Percentiles rank a stretch among this genome's conserved stretches.
Evolutionary conservation across 2,113 vertebrate species (phyloP).

Genomic region (Sander vitreus): DNA sequence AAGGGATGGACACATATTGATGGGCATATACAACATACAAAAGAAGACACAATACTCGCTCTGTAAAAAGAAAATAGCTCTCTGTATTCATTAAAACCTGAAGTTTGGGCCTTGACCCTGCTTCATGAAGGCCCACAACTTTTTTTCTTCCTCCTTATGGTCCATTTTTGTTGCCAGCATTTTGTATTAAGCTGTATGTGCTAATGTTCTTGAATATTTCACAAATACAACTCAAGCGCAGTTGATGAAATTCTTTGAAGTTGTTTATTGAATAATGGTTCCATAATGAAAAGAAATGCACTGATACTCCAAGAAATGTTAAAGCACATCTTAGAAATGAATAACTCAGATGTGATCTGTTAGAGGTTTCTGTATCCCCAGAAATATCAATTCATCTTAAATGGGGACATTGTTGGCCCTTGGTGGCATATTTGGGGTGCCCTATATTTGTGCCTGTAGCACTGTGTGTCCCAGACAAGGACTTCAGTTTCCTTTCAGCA

Average conservation of each 20-base stretch:
- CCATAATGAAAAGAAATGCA: no score
- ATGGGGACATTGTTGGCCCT: constrained; percentile 27
- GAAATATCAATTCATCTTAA: constrained; percentile 44
- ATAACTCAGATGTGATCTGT: not conserved
- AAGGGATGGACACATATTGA: not conserved
- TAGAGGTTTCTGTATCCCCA: constrained; percentile 1
- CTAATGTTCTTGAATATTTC: not conserved
- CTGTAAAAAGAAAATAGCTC: not conserved
- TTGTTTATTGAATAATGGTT: not conserved
- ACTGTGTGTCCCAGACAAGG: constrained; percentile 55
- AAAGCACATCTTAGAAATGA: not conserved
- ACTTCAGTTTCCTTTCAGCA: constrained; percentile 37
- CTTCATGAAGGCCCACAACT: not conserved
- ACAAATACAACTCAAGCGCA: not conserved
- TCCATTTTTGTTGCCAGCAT: not conserved
- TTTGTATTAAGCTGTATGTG: not conserved
- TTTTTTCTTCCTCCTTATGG: not conserved
- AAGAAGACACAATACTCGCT: not conserved
- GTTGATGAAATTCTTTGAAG: not conserved
- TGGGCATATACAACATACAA: not conserved
- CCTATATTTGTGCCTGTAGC: constrained; percentile 56
- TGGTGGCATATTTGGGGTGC: constrained; percentile 51
- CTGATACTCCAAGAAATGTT: no score
- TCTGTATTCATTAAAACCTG: not conserved
- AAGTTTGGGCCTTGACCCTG: not conserved